A percentile compares a stretch with the other conserved stretches of the same genome.
Evolutionary conservation across 2,797 vertebrate genomes (phyloP).

Genomic region (Sebastes vulpes): DNA sequence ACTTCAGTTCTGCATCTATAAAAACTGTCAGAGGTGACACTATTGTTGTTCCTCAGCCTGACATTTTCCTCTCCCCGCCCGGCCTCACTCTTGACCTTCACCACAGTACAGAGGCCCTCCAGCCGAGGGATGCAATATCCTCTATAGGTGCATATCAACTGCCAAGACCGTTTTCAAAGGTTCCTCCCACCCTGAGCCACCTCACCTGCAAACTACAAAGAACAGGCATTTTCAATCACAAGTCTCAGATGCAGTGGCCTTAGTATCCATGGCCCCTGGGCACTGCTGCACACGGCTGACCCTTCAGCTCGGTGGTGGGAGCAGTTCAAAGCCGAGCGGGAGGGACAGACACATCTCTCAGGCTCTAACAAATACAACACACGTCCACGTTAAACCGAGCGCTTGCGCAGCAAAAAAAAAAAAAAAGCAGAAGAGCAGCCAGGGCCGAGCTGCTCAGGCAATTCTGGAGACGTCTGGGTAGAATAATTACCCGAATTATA

Average conservation of each 20-base stretch:
- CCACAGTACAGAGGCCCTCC: slow-evolving; percentile 1
- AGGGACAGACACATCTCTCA: not conserved
- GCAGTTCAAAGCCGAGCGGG: slow-evolving; percentile 48
- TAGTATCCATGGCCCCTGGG: slow-evolving; percentile 40
- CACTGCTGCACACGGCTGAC: slow-evolving; percentile 40
- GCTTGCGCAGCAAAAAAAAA: not conserved
- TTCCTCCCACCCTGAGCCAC: slow-evolving; percentile 26
- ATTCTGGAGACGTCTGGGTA: slow-evolving; percentile 20
- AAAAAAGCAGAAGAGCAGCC: not conserved
- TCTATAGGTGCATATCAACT: slow-evolving; percentile 54
- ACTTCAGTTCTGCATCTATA: slow-evolving; percentile 7
- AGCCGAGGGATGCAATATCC: slow-evolving; percentile 36
- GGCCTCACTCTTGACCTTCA: slow-evolving; percentile 58
- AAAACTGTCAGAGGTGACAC: slow-evolving; percentile 23
- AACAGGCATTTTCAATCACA: slow-evolving; percentile 58
- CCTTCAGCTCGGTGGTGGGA: slow-evolving; percentile 41
- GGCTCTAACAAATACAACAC: slow-evolving; percentile 9
- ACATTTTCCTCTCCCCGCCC: slow-evolving; percentile 25
- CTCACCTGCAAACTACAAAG: slow-evolving; percentile 62
- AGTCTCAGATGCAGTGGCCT: slow-evolving; percentile 55
- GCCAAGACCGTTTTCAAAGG: slow-evolving; percentile 53
- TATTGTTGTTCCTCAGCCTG: slow-evolving; percentile 35
- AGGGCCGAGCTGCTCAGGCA: not conserved
- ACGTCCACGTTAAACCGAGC: not conserved
- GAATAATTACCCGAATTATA: slow-evolving; percentile 67